Percentiles rank a stretch among this genome's conserved stretches.
These are phyloP conservation scores for Uria aalge DNA, from an alignment of 2,113 vertebrate species.

Conservation along the genomic window DNA sequence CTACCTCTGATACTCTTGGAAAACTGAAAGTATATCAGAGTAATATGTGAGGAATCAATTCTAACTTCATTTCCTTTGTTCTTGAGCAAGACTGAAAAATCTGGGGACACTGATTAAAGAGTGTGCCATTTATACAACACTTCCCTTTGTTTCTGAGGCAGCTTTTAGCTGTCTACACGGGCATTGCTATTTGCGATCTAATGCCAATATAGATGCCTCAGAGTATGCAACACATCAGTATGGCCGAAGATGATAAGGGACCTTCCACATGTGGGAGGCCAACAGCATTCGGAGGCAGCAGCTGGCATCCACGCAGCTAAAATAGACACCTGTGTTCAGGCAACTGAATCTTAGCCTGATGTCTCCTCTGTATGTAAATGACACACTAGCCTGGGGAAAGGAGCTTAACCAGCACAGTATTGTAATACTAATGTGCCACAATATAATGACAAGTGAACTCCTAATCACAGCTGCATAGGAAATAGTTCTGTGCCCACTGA, in stretches of 20 bases:
- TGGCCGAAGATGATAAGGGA: neutral
- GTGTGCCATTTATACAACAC: neutral
- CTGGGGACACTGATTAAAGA: neutral
- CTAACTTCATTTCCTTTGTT: neutral
- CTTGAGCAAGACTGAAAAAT: neutral
- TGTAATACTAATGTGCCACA: neutral
- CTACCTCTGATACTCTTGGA: neutral
- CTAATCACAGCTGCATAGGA: neutral
- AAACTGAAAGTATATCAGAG: neutral
- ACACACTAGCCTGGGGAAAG: neutral
- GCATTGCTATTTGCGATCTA: neutral
- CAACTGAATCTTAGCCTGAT: neutral
- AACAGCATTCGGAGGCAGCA: neutral
- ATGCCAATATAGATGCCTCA: too few species aligned
- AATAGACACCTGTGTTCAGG: neutral
- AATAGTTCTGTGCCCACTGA: neutral
- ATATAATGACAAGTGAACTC: neutral
- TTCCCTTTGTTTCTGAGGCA: neutral
- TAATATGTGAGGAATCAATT: neutral
- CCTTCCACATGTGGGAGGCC: neutral
- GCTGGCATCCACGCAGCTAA: neutral
- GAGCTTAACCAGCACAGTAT: neutral
- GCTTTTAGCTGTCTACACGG: neutral
- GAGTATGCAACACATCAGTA: neutral
- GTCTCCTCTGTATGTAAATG: neutral